Evolutionary conservation across 2,888 invertebrate species (phyloP).

Genomic region (Anthrax anthrax): DNA sequence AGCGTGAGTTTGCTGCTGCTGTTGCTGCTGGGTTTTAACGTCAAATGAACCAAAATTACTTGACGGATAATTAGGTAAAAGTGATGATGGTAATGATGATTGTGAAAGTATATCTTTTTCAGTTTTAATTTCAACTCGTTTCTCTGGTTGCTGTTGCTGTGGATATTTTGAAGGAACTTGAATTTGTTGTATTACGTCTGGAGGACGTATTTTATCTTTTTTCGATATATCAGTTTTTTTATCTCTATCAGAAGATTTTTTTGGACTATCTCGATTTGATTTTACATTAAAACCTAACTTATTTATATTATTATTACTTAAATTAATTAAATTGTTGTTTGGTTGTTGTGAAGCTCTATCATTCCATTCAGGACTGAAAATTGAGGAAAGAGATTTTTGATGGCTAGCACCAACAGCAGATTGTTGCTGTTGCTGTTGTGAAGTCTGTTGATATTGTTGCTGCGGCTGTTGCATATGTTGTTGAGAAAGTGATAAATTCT

Average conservation of each 20-base stretch:
- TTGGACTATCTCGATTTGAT: conserved; percentile 27
- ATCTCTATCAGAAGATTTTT: conserved; percentile 20
- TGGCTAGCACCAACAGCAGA: conserved; percentile 13
- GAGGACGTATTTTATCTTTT: conserved; percentile 28
- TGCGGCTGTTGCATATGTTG: conserved; percentile 13
- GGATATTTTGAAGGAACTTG: conserved; percentile 1
- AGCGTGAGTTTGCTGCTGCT: not conserved
- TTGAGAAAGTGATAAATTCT: conserved; percentile 10
- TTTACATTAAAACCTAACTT: conserved; percentile 14
- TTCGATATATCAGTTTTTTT: conserved; percentile 20
- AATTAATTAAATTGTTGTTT: not conserved
- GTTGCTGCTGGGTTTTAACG: not conserved
- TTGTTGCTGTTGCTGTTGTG: conserved; percentile 13
- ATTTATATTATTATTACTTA: conserved; percentile 11
- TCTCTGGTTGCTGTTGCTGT: conserved; percentile 7
- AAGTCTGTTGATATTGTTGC: conserved; percentile 13
- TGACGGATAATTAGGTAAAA: not conserved
- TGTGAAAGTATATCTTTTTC: not conserved
- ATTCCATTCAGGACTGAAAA: conserved; percentile 33
- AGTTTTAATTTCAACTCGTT: not conserved
- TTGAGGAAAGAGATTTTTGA: conserved; percentile 19
- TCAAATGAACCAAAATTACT: not conserved
- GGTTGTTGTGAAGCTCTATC: conserved; percentile 22
- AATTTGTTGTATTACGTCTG: not conserved
- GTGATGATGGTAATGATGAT: not conserved